Evolutionary conservation across 2,113 vertebrate species (phyloP).

Genomic region (Cavia porcellus): DNA sequence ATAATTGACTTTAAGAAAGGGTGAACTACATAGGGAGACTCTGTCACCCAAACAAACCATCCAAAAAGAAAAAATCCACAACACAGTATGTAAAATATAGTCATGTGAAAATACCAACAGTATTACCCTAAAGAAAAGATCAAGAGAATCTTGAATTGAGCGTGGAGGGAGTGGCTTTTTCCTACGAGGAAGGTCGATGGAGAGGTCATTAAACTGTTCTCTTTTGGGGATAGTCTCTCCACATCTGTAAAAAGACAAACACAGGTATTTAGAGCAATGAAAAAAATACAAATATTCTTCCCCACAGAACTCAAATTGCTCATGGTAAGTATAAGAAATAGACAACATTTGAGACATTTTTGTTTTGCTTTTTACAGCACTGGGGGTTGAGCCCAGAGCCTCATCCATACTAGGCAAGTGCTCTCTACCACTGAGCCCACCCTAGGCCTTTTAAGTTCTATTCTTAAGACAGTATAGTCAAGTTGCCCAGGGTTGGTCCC

Average conservation of each 20-base stretch:
- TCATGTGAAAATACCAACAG: neutral
- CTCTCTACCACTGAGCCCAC: neutral
- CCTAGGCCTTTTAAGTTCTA: neutral
- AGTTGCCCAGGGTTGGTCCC: neutral
- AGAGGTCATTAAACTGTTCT: conserved; percentile 98
- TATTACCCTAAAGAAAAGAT: conserved; percentile 97
- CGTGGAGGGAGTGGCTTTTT: conserved; percentile 95
- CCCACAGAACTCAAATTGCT: neutral
- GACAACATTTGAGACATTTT: neutral
- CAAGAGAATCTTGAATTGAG: conserved; percentile 98
- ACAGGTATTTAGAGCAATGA: neutral
- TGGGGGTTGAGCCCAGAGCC: neutral
- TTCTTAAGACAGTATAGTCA: neutral
- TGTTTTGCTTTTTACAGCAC: neutral
- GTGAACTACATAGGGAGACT: neutral
- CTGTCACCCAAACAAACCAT: neutral
- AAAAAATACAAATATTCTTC: conserved; percentile 35
- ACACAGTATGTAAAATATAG: conserved; percentile 57
- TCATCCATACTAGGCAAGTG: neutral
- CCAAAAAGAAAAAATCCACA: neutral
- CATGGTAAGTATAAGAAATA: neutral
- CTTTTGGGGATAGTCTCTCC: conserved; percentile 96
- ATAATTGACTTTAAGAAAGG: neutral
- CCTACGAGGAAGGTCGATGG: conserved; percentile 97
- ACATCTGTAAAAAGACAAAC: conserved; percentile 89